Base-by-base conservation (phyloP, 2,113 vertebrate genomes). In the Hypocryptadius cinnamomeus region DNA sequence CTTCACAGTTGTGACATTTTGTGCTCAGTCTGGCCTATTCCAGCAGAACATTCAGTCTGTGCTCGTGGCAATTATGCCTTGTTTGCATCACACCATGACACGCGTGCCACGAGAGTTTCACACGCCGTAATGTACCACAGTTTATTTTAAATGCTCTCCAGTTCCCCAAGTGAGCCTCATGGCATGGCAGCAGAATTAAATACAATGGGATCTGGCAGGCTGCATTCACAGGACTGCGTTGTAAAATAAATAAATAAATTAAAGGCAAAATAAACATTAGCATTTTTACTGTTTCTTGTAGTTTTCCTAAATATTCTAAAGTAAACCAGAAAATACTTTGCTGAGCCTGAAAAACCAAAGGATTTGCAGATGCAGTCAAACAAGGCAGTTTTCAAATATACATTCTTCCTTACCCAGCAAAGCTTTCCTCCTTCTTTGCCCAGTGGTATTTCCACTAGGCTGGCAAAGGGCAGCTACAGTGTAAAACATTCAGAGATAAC, bases 1-100 rank as follows among this genome's bases (percentile, higher is more conserved):
- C 68, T 92, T 94, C 87, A 90, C 81, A 92, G 88, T 44, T 94
- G 71, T 79, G 90, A 93, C 87, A 83, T 64, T 78, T 45, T 68
- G 56, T 57, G 69, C 64, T 90, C 76, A 77, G 35, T 9, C 12
- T 87, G 81, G 85, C 47, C 94, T 50, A 8, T 84, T 92, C 65
- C 65, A 94, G 69, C 59, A 73, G 84, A 61, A 82, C 45, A 76
- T 13, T 71, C 82, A 85, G 89, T 63, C 88, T 95, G 89, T 68
- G 51, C 77, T 86, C 17, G 21, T 48, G 3, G 6, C 68, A 79
- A n/a, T 66, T 33, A 61, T 80, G 85, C 70, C 74, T 60, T 94
- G 93, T 92, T 96, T 92, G 91, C 85, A 93, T 93, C 89, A 66
- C 85, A 72, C 89, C 11, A 7, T 44, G 60, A 39, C 65, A 86